Base-by-base conservation (phyloP, 2,888 invertebrate genomes). In the Eupithecia subfuscata region DNA sequence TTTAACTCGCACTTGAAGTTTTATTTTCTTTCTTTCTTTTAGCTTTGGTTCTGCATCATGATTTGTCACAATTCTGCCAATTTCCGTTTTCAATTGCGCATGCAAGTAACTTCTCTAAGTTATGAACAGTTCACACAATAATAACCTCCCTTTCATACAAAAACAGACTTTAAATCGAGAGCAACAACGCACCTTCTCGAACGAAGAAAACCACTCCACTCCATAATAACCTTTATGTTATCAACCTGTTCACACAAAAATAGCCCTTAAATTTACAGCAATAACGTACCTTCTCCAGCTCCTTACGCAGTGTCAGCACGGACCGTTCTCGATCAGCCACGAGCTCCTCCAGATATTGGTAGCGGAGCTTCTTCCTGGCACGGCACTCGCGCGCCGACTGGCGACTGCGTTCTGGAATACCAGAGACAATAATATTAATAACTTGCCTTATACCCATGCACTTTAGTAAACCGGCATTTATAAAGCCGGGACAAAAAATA, bases 331-430 rank as follows among this genome's bases (percentile, higher is more conserved):
- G 95, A 90, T 98, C 98, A 0, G 98, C 96, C 6, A 99, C 99
- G 82, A 99, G 94, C 92, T 99, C 99, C 91, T 99, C 99, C 81
- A 99, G 95, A 89, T 99, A 99, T 91, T 99, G 99, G 92, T 99
- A 99, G 72, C 99, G 96, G 79, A 99, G 96, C 91, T 99, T 99
- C 95, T 99, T 99, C 72, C 99, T 96, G 69, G 99, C 99, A 82
- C 99, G 97, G 91, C 99, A 99, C 95, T 99, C 99, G 85, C 99
- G 96, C 82, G 99, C 99, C 94, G 99, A 99, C 95, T 99, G 99
- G 83, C 99, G 96, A 92, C 99, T 99, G 79, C 99, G 96, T 94
- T 99, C 99, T 98, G 90, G 34, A 95, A 87, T 68, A n/a, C 6
- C 14, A 68, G n/a, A 68, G 34, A 9, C 40, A 40, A 40, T 40